Conservation (phyloP, 2,113 vertebrate species). For the Eolophus roseicapilla region DNA sequence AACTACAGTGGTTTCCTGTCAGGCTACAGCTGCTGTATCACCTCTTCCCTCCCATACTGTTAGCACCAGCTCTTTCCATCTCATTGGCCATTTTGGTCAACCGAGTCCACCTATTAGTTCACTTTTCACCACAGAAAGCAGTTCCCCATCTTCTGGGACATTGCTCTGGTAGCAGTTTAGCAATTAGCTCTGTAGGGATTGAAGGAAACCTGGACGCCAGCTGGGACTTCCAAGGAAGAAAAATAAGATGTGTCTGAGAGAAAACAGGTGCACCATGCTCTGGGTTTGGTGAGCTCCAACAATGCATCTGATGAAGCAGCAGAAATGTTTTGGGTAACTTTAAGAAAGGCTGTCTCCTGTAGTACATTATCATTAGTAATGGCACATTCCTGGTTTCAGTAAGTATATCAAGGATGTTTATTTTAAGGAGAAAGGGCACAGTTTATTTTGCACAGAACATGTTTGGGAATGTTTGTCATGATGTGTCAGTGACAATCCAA, state of each 20-base stretch:
- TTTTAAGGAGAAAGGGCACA: conserved; percentile 57
- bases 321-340: conserved; percentile 52
- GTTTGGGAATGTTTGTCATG: conserved; percentile 57
- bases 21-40: not conserved
- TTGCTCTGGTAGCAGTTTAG: conserved; percentile 60
- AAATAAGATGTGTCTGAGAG: conserved; percentile 70
- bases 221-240: conserved; percentile 61
- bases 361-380: conserved; percentile 58
- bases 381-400: conserved; percentile 61
- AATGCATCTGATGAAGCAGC: conserved; percentile 47
- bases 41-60: not conserved
- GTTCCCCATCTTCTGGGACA: not conserved
- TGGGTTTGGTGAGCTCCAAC: conserved; percentile 40
- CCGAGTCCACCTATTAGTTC: not conserved
- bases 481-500: conserved; percentile 51
- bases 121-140: not conserved
- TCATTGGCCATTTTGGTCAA: not conserved
- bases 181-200: conserved; percentile 66
- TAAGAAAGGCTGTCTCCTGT: conserved; percentile 49
- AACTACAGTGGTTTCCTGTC: not conserved
- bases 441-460: conserved; percentile 55
- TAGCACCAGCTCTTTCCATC: not conserved
- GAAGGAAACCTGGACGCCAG: conserved; percentile 54
- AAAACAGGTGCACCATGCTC: conserved; percentile 63
- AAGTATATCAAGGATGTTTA: conserved; percentile 57